Evolutionary conservation across 1,140 invertebrate species (phyloP), one percentile per base, ranked within the genome.

Genomic region (Ips typographus): DNA sequence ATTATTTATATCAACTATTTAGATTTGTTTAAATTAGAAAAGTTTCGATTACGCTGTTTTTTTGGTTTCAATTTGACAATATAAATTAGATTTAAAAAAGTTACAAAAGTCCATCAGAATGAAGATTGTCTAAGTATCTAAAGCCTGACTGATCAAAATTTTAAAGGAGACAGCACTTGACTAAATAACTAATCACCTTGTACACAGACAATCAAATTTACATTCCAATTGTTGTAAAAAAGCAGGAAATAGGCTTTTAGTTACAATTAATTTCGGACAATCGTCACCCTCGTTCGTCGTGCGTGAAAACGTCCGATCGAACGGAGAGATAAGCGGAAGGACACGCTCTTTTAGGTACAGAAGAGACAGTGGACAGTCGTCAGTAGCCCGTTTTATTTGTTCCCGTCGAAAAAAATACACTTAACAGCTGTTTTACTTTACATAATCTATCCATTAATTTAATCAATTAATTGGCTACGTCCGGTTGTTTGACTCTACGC

Each of bases 281-380:
- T 66, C 64, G 64, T 57, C 64, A 58, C 64, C 64, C 64, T 66
- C 56, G 64, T 66, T 47, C 44, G 55, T 66, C 53, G 64, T 66
- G 64, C 64, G 64, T 66, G 64, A 66, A 66, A 57, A 58, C 43
- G 40, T 65, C 49, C n/a, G 64, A 66, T 66, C 64, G 56, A 66
- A 66, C 40, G 41, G 56, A 49, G 39, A 57, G 64, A 66, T 66
- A 58, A 66, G 38, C 53, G 42, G 38, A 66, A 64, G 58, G 63
- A 66, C 64, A 66, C 64, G 64, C 55, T 66, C 64, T 66, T 66
- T 66, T 58, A 66, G 56, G 44, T 47, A 58, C 41, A 47, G 64
- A 66, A 57, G 63, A 66, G 63, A 56, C 49, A 56, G 8, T 56
- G 51, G 53, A 55, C 53, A 43, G 52, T 47, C 22, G 22, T 22